Evolutionary conservation across 1,140 invertebrate genomes (phyloP).

Genomic region (Phocides pigmalion): DNA sequence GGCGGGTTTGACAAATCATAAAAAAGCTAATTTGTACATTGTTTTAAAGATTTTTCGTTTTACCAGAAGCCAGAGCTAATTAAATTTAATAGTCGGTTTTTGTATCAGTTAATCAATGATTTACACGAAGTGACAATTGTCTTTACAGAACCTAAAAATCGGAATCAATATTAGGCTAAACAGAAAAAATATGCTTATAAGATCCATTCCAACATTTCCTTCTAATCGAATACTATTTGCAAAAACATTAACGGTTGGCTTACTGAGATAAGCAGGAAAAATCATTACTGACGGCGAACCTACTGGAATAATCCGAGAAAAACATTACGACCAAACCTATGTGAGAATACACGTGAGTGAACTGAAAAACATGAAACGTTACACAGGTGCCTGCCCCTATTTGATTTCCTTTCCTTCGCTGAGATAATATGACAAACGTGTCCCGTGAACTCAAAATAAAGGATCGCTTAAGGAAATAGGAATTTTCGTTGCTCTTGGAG

Average conservation of each 20-base stretch:
- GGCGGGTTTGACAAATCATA: too few relatives aligned
- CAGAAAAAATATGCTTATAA: background rate
- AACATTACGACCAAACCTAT: background rate
- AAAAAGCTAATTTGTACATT: too few relatives aligned
- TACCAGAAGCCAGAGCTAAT: too few relatives aligned
- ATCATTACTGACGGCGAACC: background rate
- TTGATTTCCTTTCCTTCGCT: background rate
- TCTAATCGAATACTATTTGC: background rate
- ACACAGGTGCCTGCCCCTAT: background rate
- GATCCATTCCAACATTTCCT: background rate
- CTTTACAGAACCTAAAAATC: too few relatives aligned
- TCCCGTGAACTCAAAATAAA: slow-evolving; percentile 10
- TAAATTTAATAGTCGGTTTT: too few relatives aligned
- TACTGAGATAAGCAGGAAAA: background rate
- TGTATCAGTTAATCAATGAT: too few relatives aligned
- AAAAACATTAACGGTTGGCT: background rate
- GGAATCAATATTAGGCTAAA: too few relatives aligned
- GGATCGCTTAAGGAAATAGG: slow-evolving; percentile 12
- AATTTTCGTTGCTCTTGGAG: background rate
- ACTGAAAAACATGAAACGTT: background rate
- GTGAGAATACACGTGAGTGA: too few relatives aligned
- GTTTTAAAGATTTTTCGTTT: too few relatives aligned
- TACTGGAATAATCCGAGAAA: background rate
- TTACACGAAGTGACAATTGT: too few relatives aligned
- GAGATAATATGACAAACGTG: slow-evolving; percentile 17